phyloP scores from a whole-genome alignment of 2,797 vertebrate genomes.

The Adrianichthys oophorus region DNA sequence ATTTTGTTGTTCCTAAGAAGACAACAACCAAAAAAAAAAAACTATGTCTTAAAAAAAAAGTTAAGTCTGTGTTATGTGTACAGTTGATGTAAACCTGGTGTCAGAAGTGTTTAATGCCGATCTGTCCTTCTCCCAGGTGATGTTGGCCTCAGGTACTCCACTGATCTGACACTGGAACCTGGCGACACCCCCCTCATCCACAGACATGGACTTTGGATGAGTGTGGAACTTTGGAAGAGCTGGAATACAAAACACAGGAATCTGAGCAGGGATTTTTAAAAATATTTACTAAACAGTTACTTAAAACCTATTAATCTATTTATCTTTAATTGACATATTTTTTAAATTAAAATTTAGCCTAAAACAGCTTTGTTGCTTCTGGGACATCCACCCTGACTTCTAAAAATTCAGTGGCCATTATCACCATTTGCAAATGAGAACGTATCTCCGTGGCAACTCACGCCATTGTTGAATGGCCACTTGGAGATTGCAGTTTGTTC shows the following conservation, averaged over 20 bases:
- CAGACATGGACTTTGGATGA: constrained; percentile 73
- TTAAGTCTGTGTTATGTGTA: neutral
- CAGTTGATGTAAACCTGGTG: constrained; percentile 52
- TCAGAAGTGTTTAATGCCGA: constrained; percentile 55
- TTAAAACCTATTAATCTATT: too few relatives aligned
- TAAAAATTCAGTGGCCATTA: too few relatives aligned
- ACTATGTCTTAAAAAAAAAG: neutral
- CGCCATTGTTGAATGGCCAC: too few relatives aligned
- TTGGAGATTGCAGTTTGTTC: too few relatives aligned
- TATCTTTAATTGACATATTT: too few relatives aligned
- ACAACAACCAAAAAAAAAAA: neutral
- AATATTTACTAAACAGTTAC: neutral
- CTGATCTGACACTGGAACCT: constrained; percentile 78
- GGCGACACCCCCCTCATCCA: constrained; percentile 74
- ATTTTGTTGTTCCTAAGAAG: neutral
- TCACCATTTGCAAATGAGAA: too few relatives aligned
- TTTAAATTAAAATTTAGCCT: too few relatives aligned
- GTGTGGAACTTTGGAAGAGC: constrained; percentile 80
- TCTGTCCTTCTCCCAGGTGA: constrained; percentile 80
- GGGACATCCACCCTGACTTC: too few relatives aligned
- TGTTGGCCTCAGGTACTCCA: constrained; percentile 75
- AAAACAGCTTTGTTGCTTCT: too few relatives aligned
- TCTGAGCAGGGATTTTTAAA: neutral
- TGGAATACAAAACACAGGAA: constrained; percentile 20
- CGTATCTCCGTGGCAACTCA: too few relatives aligned